A percentile compares a stretch with the other conserved stretches of the same genome.
Conservation (phyloP, 2,113 vertebrate genomes). For the Antennarius striatus region DNA sequence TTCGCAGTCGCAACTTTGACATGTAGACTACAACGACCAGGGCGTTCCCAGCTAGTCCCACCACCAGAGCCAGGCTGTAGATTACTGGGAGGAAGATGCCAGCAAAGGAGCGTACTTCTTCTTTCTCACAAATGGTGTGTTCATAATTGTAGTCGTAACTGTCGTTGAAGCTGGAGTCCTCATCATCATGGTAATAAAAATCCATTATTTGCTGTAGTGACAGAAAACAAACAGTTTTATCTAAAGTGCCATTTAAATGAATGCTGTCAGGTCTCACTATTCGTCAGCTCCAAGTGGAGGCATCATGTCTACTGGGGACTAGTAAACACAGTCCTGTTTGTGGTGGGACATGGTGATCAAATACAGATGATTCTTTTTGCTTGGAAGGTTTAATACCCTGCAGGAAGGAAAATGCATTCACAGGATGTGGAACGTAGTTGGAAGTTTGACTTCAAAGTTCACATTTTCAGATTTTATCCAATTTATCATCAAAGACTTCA, state of each 20-base stretch:
- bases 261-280: neutral
- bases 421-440: too few species aligned
- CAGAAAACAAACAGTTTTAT: neutral
- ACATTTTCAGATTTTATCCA: too few species aligned
- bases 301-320: neutral
- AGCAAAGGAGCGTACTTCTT: constrained; percentile 85
- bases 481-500: too few species aligned
- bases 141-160: constrained; percentile 80
- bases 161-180: constrained; percentile 36
- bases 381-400: too few species aligned
- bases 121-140: constrained; percentile 86
- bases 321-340: neutral
- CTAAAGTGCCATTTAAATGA: neutral
- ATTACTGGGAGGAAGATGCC: constrained; percentile 86
- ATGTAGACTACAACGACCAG: constrained; percentile 87
- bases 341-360: neutral
- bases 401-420: too few species aligned
- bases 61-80: constrained; percentile 83
- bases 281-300: neutral
- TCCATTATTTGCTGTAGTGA: constrained; percentile 64
- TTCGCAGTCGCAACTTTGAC: constrained; percentile 84
- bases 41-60: constrained; percentile 88
- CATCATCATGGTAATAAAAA: constrained; percentile 59
- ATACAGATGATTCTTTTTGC: neutral
- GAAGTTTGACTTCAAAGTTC: too few species aligned